These are phyloP conservation scores for Cossypha dichroa DNA, from an alignment of 2,797 vertebrate species.

Conservation along the genomic window DNA sequence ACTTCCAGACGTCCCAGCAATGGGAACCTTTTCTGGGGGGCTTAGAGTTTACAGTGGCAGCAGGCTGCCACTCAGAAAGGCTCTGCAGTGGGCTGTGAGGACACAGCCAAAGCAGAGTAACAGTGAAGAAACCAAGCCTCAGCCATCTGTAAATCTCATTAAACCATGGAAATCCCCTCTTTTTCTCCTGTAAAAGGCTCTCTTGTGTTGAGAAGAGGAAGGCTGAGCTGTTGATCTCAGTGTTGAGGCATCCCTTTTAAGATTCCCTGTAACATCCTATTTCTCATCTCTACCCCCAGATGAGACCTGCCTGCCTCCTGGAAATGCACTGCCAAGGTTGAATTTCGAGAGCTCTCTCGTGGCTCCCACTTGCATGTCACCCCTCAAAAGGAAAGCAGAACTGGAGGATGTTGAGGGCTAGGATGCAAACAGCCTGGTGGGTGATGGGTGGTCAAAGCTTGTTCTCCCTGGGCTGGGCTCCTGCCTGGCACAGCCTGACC, in stretches of 20 bases:
- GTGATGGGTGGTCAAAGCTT: rapidly evolving
- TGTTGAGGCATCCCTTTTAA: background rate
- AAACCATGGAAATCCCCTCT: background rate
- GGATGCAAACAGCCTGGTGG: background rate
- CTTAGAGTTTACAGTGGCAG: background rate
- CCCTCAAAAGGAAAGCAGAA: background rate
- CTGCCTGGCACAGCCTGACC: background rate
- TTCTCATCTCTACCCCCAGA: background rate
- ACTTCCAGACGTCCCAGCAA: background rate
- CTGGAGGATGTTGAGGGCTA: background rate
- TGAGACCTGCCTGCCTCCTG: background rate
- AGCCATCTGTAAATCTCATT: background rate
- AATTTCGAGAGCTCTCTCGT: background rate
- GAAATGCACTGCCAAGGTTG: background rate
- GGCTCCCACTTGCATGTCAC: background rate
- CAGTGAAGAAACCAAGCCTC: background rate
- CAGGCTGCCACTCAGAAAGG: background rate
- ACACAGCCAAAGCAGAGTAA: background rate
- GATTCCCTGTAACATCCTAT: background rate
- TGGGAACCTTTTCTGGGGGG: background rate
- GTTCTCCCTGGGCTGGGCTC: background rate
- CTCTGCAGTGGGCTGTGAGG: background rate
- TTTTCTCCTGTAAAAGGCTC: background rate
- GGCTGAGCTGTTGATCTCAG: background rate
- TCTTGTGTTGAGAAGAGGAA: background rate